These are phyloP conservation scores for Trachymyrmex septentrionalis DNA, from an alignment of 1,140 invertebrate genomes.

Conservation along the genomic window DNA sequence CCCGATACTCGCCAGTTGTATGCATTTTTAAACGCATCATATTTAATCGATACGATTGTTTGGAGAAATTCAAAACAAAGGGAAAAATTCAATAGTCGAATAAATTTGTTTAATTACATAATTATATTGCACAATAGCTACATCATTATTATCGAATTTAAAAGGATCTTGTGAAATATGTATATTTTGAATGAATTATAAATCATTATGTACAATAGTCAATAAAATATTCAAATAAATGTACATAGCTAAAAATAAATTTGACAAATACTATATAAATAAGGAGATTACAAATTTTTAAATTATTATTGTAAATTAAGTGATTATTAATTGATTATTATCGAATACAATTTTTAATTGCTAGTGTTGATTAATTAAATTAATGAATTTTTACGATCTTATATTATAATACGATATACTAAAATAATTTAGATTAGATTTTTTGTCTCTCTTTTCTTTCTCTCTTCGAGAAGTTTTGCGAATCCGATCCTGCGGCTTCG, in stretches of 20 bases:
- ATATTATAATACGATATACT: neutral
- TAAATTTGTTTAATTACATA: neutral
- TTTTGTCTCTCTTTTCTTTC: neutral
- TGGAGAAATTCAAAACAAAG: neutral
- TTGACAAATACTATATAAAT: neutral
- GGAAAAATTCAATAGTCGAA: neutral
- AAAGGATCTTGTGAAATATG: neutral
- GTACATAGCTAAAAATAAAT: neutral
- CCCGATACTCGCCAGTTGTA: neutral
- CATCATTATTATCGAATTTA: neutral
- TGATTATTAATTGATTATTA: conserved; percentile 9
- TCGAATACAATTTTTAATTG: neutral
- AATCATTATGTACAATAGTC: neutral
- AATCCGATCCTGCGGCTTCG: conserved; percentile 40
- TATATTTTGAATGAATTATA: neutral
- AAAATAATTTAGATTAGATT: neutral
- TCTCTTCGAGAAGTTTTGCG: neutral
- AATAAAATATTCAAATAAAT: neutral
- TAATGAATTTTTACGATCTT: neutral
- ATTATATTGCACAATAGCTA: neutral
- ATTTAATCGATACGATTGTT: neutral
- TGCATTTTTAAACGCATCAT: neutral
- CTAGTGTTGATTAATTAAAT: neutral
- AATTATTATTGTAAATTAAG: neutral
- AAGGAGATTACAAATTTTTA: neutral